A percentile compares a stretch with the other conserved stretches of the same genome.
phyloP scores from a whole-genome alignment of 2,113 vertebrate genomes.

The Poicephalus meyeri region DNA sequence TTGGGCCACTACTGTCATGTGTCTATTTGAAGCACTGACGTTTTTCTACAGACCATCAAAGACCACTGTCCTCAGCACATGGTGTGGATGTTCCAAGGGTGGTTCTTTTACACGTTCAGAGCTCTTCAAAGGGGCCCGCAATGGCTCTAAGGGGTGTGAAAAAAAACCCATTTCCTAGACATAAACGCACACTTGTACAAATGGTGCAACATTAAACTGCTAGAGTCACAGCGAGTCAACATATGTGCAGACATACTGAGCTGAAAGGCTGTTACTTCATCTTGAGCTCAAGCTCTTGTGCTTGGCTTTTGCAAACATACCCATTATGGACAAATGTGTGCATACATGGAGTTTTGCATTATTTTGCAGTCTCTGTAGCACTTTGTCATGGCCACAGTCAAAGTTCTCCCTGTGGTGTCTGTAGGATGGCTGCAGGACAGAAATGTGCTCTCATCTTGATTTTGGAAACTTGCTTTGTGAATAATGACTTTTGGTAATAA shows the following conservation, averaged over 20 bases:
- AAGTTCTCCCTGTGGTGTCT: neutral
- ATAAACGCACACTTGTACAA: neutral
- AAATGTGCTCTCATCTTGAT: neutral
- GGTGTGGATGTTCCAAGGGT: neutral
- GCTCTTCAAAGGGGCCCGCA: neutral
- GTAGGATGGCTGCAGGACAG: neutral
- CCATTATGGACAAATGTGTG: neutral
- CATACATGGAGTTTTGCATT: neutral
- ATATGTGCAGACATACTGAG: neutral
- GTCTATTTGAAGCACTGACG: neutral
- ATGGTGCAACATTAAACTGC: neutral
- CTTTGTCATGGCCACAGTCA: neutral
- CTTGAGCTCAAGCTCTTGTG: neutral
- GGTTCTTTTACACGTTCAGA: neutral
- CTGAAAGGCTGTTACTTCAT: constrained; percentile 29
- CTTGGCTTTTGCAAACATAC: neutral
- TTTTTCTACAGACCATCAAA: neutral
- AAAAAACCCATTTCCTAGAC: neutral
- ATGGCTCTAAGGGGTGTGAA: neutral
- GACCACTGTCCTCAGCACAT: neutral
- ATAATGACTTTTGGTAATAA: neutral
- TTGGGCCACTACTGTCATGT: neutral
- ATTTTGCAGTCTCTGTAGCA: neutral
- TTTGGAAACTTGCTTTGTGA: neutral
- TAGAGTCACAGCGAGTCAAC: neutral